Evolutionary conservation across 2,113 vertebrate species (phyloP), one percentile per base, ranked within the genome.

Genomic region (Tinamus guttatus): DNA sequence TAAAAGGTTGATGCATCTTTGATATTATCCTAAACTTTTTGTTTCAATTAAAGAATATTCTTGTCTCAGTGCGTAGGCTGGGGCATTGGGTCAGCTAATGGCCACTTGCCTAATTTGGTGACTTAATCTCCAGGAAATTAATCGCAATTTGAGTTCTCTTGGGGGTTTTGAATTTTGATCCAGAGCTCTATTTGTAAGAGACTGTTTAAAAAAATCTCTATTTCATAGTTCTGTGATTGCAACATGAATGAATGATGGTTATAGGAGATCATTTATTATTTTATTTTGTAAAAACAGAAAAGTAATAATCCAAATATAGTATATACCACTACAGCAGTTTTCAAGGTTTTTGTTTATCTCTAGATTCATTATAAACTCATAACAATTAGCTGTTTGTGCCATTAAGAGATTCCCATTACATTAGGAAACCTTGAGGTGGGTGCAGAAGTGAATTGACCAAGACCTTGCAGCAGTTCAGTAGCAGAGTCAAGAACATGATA

Each of bases 41-140:
- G 13, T 27, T 89, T 38, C 68, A 94, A 41, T 41, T 80, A 3
- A 43, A n/a, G 52, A 59, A 40, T 64, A 40, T 65, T 81, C 8
- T 3, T 69, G 24, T 65, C 27, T 2, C 36, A 25, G 27, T 60
- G 74, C 43, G 43, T 25, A 40, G 62, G 6, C 80, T 47, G 43
- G 43, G 32, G 15, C 64, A 82, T 90, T 1, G 12, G 65, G 83
- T 89, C 80, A 73, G 80, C 40, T 92, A 73, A 82, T 68, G 67
- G 70, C 91, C 87, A 49, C 70, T 68, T 64, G 28, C 71, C 82
- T 90, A 2, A 56, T 64, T 2, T 64, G 87, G 64, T 78, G 70
- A 91, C 75, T 69, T 64, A 75, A 69, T 89, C 80, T 81, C 52
- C 34, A 56, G 73, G 80, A 90, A 80, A 40, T 25, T 34, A 81